Percentiles rank a stretch among this genome's conserved stretches.
Conservation (phyloP, 2,888 invertebrate species). For the Rosalia funebris region DNA sequence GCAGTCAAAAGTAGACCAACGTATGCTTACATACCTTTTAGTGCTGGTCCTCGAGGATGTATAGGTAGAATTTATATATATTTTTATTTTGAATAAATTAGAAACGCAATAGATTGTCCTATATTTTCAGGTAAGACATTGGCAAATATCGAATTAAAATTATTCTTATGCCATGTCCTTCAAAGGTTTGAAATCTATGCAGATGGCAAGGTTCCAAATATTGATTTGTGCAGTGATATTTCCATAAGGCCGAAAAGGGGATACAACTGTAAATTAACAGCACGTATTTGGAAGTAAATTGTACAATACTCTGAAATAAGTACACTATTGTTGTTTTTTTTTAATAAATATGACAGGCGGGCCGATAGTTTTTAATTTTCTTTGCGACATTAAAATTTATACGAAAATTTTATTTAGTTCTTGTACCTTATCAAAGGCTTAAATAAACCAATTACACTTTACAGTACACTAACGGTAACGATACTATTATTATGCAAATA, state of each 20-base stretch:
- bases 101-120: neutral
- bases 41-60: conserved; percentile 52
- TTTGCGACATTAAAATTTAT: no score
- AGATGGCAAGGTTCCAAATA: conserved; percentile 53
- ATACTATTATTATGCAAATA: no score
- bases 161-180: conserved; percentile 49
- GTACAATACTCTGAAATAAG: no score
- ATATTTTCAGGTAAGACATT: conserved; percentile 52
- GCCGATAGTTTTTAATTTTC: no score
- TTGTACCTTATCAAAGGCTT: no score
- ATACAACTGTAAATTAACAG: conserved; percentile 50
- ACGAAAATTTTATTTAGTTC: no score
- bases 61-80: no score
- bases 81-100: no score
- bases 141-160: conserved; percentile 47
- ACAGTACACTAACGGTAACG: no score
- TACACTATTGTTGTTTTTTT: no score
- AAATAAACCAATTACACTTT: no score
- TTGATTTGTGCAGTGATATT: conserved; percentile 50
- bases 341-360: no score
- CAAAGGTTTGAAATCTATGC: conserved; percentile 52
- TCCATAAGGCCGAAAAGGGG: conserved; percentile 50
- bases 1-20: conserved; percentile 41
- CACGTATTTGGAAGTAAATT: conserved; percentile 41
- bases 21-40: conserved; percentile 52